These are phyloP conservation scores for Columba janthina DNA, from an alignment of 2,113 vertebrate species.

Conservation along the genomic window DNA sequence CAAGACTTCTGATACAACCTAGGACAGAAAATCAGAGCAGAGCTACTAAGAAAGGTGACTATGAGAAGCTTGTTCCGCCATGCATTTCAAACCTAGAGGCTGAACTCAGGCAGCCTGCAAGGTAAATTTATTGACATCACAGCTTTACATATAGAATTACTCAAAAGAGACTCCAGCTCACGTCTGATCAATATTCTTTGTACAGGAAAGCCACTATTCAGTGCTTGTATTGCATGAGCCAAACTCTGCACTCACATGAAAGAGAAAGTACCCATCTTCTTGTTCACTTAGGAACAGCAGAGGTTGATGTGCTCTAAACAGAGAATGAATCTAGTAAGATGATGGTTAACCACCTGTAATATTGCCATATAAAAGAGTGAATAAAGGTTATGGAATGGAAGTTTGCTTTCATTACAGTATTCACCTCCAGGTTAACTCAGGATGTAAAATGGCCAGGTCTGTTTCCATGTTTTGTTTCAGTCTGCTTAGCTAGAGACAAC, in stretches of 20 bases:
- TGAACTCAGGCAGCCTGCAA: neutral
- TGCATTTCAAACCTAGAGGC: neutral
- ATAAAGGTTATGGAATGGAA: neutral
- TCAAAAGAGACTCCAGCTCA: neutral
- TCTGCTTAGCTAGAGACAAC: neutral
- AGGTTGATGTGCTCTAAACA: neutral
- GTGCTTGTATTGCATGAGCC: neutral
- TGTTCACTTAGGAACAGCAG: neutral
- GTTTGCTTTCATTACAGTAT: neutral
- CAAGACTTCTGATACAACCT: neutral
- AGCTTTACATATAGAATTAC: neutral
- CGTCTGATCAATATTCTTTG: neutral
- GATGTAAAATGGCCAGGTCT: neutral
- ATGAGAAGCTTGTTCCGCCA: neutral
- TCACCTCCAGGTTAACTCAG: neutral
- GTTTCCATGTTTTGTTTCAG: neutral
- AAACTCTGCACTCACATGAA: neutral
- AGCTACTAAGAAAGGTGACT: neutral
- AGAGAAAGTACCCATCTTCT: neutral
- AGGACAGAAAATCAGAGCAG: neutral
- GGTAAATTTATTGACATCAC: neutral
- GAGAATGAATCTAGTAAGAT: neutral
- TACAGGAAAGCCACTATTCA: neutral
- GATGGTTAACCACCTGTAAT: neutral
- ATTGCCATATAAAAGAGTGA: neutral